phyloP scores from a whole-genome alignment of 2,113 vertebrate species.

The Halcyon malimbica region DNA sequence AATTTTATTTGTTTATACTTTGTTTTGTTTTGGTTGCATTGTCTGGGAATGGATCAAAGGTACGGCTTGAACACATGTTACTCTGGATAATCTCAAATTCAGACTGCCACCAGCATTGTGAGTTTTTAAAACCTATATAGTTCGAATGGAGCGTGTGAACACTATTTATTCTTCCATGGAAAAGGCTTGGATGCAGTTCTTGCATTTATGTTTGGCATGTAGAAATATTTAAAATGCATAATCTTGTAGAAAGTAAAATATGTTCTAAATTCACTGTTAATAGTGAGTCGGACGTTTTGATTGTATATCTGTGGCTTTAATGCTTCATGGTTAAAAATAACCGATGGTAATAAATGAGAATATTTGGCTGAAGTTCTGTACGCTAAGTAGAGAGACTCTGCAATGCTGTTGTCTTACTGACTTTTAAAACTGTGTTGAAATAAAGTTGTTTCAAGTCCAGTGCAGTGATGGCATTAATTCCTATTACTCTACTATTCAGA shows the following conservation, averaged over 20 bases:
- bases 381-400: background rate
- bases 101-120: background rate
- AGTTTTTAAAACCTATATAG: background rate
- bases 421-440: slow-evolving; percentile 10
- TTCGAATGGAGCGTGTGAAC: background rate
- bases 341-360: background rate
- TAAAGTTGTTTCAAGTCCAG: slow-evolving; percentile 25
- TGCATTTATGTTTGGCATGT: background rate
- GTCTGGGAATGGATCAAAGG: background rate
- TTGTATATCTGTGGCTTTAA: background rate
- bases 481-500: background rate
- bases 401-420: background rate
- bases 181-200: background rate
- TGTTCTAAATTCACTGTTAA: background rate
- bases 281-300: background rate
- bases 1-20: background rate
- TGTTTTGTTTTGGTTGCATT: background rate
- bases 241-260: background rate
- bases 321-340: background rate
- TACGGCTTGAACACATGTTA: background rate
- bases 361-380: background rate
- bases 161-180: background rate
- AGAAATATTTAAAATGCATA: background rate
- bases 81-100: background rate
- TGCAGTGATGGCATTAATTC: background rate